Evolutionary conservation across 2,113 vertebrate genomes (phyloP).

Genomic region (Paracanthobrama guichenoti): DNA sequence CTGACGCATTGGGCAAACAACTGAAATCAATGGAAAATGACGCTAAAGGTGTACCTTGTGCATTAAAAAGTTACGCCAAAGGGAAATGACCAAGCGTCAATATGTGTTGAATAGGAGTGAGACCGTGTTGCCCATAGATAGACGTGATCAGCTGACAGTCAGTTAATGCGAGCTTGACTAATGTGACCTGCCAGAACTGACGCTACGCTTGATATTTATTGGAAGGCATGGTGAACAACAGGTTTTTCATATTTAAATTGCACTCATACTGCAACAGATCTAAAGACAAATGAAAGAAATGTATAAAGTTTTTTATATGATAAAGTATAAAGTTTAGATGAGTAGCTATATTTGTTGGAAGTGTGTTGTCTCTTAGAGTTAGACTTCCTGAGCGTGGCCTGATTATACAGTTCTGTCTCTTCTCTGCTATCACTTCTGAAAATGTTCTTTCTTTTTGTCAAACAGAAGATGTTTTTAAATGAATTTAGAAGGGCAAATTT

Average conservation of each 20-base stretch:
- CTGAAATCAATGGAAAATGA: too few relatives aligned
- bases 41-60: too few relatives aligned
- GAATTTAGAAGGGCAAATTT: background rate
- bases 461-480: background rate
- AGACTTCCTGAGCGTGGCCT: background rate
- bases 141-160: too few relatives aligned
- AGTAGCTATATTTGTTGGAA: background rate
- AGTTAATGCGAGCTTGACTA: too few relatives aligned
- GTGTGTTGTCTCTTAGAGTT: background rate
- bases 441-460: background rate
- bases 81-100: too few relatives aligned
- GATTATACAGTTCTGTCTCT: background rate
- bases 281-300: background rate
- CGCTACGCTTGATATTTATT: too few relatives aligned
- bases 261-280: background rate
- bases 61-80: too few relatives aligned
- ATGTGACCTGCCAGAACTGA: too few relatives aligned
- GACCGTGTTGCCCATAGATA: too few relatives aligned
- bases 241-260: background rate
- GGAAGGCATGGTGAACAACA: background rate
- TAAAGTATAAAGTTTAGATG: background rate
- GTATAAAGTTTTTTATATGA: background rate
- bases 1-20: too few relatives aligned
- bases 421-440: background rate
- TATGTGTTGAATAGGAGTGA: too few relatives aligned